Evolutionary conservation across 2,888 invertebrate genomes (phyloP).

Genomic region (Callosobruchus maculatus): DNA sequence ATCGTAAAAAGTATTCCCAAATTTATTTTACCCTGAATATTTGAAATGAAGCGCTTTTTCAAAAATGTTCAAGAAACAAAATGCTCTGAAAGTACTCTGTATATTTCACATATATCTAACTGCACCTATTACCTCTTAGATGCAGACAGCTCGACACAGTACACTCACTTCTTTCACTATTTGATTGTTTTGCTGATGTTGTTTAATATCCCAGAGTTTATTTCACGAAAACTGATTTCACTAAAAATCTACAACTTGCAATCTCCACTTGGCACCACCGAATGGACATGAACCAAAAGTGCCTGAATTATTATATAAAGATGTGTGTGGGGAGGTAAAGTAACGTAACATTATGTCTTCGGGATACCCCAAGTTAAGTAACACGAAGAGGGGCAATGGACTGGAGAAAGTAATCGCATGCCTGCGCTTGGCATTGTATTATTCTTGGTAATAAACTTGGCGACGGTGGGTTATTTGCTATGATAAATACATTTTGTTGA

Average conservation of each 20-base stretch:
- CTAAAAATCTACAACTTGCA: neutral
- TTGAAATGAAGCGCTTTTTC: too few relatives aligned
- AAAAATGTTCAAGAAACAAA: too few relatives aligned
- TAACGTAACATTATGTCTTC: conserved; percentile 11
- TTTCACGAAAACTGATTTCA: too few relatives aligned
- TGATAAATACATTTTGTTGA: neutral
- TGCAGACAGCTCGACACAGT: too few relatives aligned
- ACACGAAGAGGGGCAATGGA: conserved; percentile 31
- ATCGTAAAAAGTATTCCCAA: too few relatives aligned
- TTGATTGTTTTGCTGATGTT: too few relatives aligned
- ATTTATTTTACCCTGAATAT: too few relatives aligned
- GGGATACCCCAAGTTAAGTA: conserved; percentile 25
- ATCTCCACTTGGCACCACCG: neutral
- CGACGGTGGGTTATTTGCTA: neutral
- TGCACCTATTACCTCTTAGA: too few relatives aligned
- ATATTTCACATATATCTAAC: too few relatives aligned
- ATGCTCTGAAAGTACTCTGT: too few relatives aligned
- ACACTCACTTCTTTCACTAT: too few relatives aligned
- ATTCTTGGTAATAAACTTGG: conserved; percentile 25
- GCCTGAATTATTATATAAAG: conserved; percentile 16
- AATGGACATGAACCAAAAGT: neutral
- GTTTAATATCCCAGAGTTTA: too few relatives aligned
- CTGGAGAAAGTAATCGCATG: conserved; percentile 47
- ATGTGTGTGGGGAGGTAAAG: conserved; percentile 14
- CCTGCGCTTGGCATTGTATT: conserved; percentile 12